Evolutionary conservation across 2,888 invertebrate genomes (phyloP), one percentile per base, ranked within the genome.

Genomic region (Sesamia inferens): DNA sequence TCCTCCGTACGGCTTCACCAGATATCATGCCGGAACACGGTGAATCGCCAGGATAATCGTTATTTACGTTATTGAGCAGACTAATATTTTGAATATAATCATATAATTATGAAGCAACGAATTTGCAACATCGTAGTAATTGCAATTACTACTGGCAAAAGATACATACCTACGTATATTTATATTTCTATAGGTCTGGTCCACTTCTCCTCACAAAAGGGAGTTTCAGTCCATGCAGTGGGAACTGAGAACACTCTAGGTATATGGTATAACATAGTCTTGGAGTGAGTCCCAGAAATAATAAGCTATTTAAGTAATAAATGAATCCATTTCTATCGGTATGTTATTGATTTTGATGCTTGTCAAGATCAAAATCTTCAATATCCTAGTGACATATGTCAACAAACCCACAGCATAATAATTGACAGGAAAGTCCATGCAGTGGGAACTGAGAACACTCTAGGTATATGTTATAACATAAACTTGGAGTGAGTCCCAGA

Each of bases 301-400:
- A 16, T 62, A 16, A 11, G 14, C 2, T 22, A 62, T 13, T 5
- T 19, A 44, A 10, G 16, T 31, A 22, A 2, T 48, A 31, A 3
- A 5, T 31, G 48, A 48, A 31, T 14, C 51, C 14, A 51, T 14
- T 48, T 64, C 31, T 31, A 51, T 51, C 51, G 7, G n/a, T 42
- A 51, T 1, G 8, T 39, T 65, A 67, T 51, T 69, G 42, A 24
- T 42, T 69, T 69, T 14, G 51, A 13, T 10, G 22, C 24, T 19
- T 42, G 24, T 24, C 19, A 19, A 68, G 13, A 68, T 54, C 31
- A 31, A 31, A 31, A 44, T 54, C 16, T 24, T 11, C 19, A 39
- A 39, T 47, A 19, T n/a, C 5, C 19, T 51, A 39, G 22, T 68
- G 24, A 69, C 58, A 72, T 42, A 11, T 71, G 48, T n/a, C 19